Conservation (phyloP, 2,888 invertebrate species). For the Ommatoiulus sabulosus region DNA sequence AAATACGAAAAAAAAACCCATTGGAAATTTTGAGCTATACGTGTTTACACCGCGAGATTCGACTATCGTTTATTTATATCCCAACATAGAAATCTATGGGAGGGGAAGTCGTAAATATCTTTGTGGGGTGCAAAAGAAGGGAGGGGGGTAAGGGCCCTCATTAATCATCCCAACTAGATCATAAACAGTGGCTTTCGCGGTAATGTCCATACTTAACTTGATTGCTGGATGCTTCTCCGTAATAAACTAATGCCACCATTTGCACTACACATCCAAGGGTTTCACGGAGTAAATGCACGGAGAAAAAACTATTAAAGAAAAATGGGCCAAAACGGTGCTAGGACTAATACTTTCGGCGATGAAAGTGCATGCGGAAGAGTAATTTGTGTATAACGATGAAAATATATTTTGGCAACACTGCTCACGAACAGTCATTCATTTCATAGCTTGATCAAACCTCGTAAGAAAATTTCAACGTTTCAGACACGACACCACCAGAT, state of each 20-base stretch:
- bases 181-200: constrained; percentile 18
- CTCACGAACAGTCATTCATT: neutral
- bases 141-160: neutral
- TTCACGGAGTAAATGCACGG: neutral
- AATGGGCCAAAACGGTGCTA: neutral
- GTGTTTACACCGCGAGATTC: neutral
- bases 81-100: neutral
- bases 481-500: constrained; percentile 27
- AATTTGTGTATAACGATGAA: constrained; percentile 18
- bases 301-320: neutral
- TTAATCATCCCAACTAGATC: constrained; percentile 35
- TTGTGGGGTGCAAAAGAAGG: neutral
- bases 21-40: neutral
- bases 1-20: neutral
- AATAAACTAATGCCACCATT: constrained; percentile 36
- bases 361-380: neutral
- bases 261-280: constrained; percentile 22
- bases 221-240: constrained; percentile 25
- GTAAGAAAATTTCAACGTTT: neutral
- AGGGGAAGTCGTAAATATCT: constrained; percentile 33
- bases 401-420: neutral
- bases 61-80: neutral
- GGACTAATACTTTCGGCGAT: neutral
- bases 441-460: neutral
- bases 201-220: constrained; percentile 43